phyloP scores from a whole-genome alignment of 2,888 invertebrate species.

The Philereme vetulata region DNA sequence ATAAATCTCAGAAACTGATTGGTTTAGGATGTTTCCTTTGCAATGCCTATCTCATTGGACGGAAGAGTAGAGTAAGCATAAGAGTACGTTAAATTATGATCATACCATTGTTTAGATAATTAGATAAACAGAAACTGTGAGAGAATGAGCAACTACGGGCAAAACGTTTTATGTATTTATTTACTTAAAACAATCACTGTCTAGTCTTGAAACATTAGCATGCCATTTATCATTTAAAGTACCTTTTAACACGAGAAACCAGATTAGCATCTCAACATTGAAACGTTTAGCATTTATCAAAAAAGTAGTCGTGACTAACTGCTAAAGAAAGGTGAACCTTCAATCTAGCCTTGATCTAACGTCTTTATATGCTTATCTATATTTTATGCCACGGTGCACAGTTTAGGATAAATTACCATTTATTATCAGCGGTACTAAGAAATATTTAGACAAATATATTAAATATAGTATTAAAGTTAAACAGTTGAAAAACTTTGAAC shows the following conservation, averaged over 20 bases:
- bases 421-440: too few relatives aligned
- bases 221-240: constrained; percentile 29
- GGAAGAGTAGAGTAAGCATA: too few relatives aligned
- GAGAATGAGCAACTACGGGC: not conserved
- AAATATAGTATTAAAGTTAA: too few relatives aligned
- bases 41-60: too few relatives aligned
- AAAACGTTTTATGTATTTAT: constrained; percentile 2
- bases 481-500: too few relatives aligned
- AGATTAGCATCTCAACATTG: constrained; percentile 39
- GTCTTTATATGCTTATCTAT: constrained; percentile 55
- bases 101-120: too few relatives aligned
- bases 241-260: constrained; percentile 30
- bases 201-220: constrained; percentile 29
- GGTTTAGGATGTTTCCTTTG: too few relatives aligned
- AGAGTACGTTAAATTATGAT: too few relatives aligned
- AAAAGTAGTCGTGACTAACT: constrained; percentile 48
- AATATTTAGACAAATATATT: too few relatives aligned
- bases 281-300: constrained; percentile 49
- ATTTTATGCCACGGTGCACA: constrained; percentile 2
- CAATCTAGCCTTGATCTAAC: constrained; percentile 60
- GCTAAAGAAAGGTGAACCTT: constrained; percentile 46
- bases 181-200: constrained; percentile 26
- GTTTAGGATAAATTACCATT: too few relatives aligned
- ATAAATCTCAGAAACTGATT: too few relatives aligned
- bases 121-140: not conserved